Percentiles rank a stretch among this genome's conserved stretches.
Conservation (phyloP, 2,113 vertebrate genomes). For the Genyomyrus donnyi region DNA sequence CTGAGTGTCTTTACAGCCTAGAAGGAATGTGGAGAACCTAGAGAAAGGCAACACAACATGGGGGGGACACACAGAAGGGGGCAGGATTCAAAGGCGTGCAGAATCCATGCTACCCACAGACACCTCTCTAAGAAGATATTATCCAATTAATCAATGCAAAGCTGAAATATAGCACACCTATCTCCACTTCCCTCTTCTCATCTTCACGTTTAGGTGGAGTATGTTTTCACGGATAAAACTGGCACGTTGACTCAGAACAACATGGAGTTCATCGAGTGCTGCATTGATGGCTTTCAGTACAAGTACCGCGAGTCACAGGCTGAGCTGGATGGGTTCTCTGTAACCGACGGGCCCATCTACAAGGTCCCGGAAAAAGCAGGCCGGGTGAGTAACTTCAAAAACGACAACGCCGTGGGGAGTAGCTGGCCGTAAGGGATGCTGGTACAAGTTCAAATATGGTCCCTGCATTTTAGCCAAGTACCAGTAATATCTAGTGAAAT, state of each 20-base stretch:
- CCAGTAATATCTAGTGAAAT: not conserved
- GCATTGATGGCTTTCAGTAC: constrained; percentile 91
- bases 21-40: not conserved
- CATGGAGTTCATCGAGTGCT: constrained; percentile 98
- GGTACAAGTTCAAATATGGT: not conserved
- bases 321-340: constrained; percentile 71
- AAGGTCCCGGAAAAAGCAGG: constrained; percentile 69
- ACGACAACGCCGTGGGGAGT: not conserved
- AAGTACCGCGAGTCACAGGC: constrained; percentile 44
- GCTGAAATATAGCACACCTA: not conserved
- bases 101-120: not conserved
- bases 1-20: not conserved
- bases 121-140: not conserved
- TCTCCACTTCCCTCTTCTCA: not conserved
- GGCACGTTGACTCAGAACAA: constrained; percentile 94
- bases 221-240: constrained; percentile 94
- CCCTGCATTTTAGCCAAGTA: not conserved
- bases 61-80: not conserved
- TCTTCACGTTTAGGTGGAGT: constrained; percentile 75
- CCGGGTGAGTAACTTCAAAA: constrained; percentile 33
- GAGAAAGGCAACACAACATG: not conserved
- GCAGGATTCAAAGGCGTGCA: not conserved
- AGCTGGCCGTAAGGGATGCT: not conserved
- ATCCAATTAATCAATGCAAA: not conserved
- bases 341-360: constrained; percentile 67